Evolutionary conservation across 2,888 invertebrate genomes (phyloP), one percentile per base, ranked within the genome.

Genomic region (Eurois occulta): DNA sequence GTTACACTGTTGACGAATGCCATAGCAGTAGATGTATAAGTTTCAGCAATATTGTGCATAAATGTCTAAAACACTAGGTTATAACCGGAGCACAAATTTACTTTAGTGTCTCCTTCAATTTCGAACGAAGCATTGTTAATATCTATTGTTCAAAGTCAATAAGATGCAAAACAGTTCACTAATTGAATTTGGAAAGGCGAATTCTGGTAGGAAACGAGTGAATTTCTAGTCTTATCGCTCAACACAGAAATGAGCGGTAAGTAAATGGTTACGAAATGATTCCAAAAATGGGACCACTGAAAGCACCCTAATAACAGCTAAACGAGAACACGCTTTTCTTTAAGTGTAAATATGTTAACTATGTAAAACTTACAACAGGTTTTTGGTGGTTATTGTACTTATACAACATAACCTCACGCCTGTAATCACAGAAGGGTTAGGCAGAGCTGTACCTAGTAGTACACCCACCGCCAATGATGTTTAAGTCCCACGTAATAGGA

Each of bases 211-310:
- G 16, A 70, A 67, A 72, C 58, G 35, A 71, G 46, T 60, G n/a
- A 75, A 70, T 77, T 74, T 75, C 46, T 28, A 46, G 64, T 64
- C 28, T 58, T 65, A 70, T 69, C 55, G 58, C 48, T 21, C 62
- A 75, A 78, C 75, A 74, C 85, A 65, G 67, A 69, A 87, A 76
- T 76, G 64, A 65, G 16, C 64, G 38, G 55, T 46, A 75, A 87
- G 55, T 46, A 75, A 87, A 86, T 84, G 75, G 52, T 64, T 24
- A 28, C 5, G 35, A 81, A 80, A 70, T 70, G 64, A 72, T 75
- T 70, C 58, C 48, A 65, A 75, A 80, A 80, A 71, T 70, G 62
- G 32, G 48, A 62, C 75, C 71, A 60, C 58, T 60, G 73, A 60
- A 77, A 68, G 67, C 67, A 72, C 35, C 75, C 35, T 68, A 73